A percentile compares a stretch with the other conserved stretches of the same genome.
Evolutionary conservation across 2,888 invertebrate species (phyloP).

Genomic region (Pterobdella sp.): DNA sequence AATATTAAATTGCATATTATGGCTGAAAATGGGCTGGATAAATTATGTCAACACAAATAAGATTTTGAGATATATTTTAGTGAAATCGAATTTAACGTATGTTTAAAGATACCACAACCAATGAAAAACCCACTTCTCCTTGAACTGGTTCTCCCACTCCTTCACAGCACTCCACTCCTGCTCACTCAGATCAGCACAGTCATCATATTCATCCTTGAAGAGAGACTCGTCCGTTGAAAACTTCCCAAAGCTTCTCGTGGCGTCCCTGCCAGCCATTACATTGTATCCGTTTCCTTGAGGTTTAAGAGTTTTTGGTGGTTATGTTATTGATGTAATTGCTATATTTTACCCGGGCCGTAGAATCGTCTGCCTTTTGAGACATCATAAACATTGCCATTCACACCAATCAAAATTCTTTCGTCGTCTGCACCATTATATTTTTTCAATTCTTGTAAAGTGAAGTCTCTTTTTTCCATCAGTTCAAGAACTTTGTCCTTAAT

Average conservation of each 20-base stretch:
- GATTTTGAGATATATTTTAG: too few relatives aligned
- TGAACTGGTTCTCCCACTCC: constrained; percentile 94
- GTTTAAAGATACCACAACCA: too few relatives aligned
- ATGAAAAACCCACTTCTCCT: constrained; percentile 20
- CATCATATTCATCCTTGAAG: constrained; percentile 74
- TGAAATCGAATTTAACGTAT: too few relatives aligned
- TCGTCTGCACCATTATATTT: constrained; percentile 69
- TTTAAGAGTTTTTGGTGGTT: background rate
- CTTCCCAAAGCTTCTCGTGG: constrained; percentile 84
- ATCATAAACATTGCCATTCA: constrained; percentile 90
- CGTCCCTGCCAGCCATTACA: constrained; percentile 87
- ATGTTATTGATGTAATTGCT: background rate
- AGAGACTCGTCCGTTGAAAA: constrained; percentile 68
- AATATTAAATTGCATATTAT: too few relatives aligned
- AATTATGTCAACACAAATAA: too few relatives aligned
- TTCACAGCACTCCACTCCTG: constrained; percentile 88
- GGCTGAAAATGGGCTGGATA: too few relatives aligned
- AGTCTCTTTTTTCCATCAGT: constrained; percentile 73
- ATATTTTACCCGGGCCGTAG: constrained; percentile 77
- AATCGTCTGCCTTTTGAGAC: constrained; percentile 76
- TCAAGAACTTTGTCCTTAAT: constrained; percentile 62
- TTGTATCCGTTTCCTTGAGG: constrained; percentile 79
- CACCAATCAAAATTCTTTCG: constrained; percentile 79
- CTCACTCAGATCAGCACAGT: constrained; percentile 81
- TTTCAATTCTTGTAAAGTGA: constrained; percentile 76